phyloP scores from a whole-genome alignment of 2,113 vertebrate genomes.

The Psettodes erumei region DNA sequence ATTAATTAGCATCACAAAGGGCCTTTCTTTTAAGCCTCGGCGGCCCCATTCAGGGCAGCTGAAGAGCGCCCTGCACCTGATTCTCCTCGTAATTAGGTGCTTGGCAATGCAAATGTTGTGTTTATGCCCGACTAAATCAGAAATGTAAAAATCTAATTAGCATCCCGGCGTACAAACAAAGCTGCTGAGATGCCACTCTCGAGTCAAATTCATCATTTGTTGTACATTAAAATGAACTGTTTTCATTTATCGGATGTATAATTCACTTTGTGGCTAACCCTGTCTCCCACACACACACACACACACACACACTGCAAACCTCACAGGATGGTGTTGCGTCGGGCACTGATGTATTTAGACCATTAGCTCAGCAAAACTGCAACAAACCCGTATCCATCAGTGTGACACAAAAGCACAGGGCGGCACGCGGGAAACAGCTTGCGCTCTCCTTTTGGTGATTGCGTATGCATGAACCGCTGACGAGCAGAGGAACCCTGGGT shows the following conservation, averaged over 20 bases:
- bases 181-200: background rate
- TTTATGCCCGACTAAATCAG: conserved; percentile 37
- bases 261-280: background rate
- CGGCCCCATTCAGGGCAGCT: conserved; percentile 38
- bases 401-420: background rate
- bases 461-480: conserved; percentile 54
- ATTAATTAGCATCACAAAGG: conserved; percentile 75
- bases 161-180: conserved; percentile 22
- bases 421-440: conserved; percentile 43
- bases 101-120: conserved; percentile 64
- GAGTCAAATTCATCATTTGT: background rate
- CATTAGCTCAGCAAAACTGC: conserved; percentile 3
- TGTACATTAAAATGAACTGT: background rate
- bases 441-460: conserved; percentile 44
- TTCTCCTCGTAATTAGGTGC: conserved; percentile 59
- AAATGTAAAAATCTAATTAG: conserved; percentile 28
- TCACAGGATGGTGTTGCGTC: background rate
- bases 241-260: background rate
- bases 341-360: conserved; percentile 1
- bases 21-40: conserved; percentile 61
- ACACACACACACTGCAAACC: too few relatives aligned
- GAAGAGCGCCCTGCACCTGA: conserved; percentile 61
- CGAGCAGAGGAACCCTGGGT: conserved; percentile 50
- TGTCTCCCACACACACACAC: too few relatives aligned
- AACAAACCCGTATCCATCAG: background rate